Percentiles rank a stretch among this genome's conserved stretches.
phyloP scores from a whole-genome alignment of 2,113 vertebrate species.

The Garra rufa region DNA sequence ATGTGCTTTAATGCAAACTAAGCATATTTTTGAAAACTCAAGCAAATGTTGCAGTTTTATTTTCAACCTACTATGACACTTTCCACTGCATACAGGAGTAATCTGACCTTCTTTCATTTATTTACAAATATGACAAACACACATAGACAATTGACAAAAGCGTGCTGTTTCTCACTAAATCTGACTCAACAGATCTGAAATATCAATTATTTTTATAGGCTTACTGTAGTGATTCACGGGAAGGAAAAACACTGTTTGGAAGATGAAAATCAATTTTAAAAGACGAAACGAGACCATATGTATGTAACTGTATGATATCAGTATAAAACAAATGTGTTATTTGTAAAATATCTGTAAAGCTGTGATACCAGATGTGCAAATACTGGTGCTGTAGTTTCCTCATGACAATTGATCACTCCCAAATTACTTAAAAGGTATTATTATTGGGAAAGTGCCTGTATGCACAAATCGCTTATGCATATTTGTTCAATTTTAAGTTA shows the following conservation, averaged over 20 bases:
- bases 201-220: not conserved
- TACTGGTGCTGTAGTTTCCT: not conserved
- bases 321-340: not conserved
- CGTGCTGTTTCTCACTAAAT: not conserved
- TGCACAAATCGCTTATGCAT: not conserved
- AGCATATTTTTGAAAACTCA: no score
- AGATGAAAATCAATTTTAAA: not conserved
- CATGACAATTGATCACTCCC: constrained; percentile 18
- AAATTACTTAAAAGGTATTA: constrained; percentile 5
- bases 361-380: not conserved
- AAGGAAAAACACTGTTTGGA: not conserved
- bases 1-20: no score
- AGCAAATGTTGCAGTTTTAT: no score
- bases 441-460: constrained; percentile 34
- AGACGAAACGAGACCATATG: not conserved
- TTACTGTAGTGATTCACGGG: not conserved
- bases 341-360: not conserved
- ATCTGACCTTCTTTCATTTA: not conserved
- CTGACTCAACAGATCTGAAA: not conserved
- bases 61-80: not conserved
- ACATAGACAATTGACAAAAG: not conserved
- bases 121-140: not conserved
- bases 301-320: not conserved
- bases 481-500: constrained; percentile 43
- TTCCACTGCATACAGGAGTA: not conserved